phyloP scores from a whole-genome alignment of 2,113 vertebrate genomes.

The Heterotis niloticus region DNA sequence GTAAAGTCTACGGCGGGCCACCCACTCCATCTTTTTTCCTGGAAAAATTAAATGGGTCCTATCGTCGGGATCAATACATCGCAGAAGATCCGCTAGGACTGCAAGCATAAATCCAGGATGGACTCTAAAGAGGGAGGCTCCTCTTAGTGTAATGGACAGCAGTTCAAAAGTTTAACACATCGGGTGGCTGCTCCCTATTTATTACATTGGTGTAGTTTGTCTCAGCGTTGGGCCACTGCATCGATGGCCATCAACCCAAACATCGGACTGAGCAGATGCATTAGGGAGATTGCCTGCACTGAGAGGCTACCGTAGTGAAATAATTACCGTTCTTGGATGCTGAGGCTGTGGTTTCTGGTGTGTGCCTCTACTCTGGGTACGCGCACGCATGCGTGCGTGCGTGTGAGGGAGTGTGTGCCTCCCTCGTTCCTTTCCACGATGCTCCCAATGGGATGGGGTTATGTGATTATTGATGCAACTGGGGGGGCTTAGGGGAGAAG shows the following conservation, averaged over 20 bases:
- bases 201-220: slow-evolving; percentile 20
- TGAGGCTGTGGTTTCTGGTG: slow-evolving; percentile 13
- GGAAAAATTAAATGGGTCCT: slow-evolving; percentile 45
- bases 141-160: slow-evolving; percentile 24
- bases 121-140: slow-evolving; percentile 18
- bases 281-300: slow-evolving; percentile 30
- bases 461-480: slow-evolving; percentile 25
- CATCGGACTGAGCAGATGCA: slow-evolving; percentile 29
- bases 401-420: neutral
- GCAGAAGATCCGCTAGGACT: neutral
- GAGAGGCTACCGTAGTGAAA: neutral
- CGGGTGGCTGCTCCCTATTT: slow-evolving; percentile 11
- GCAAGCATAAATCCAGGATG: slow-evolving; percentile 16
- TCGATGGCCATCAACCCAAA: slow-evolving; percentile 13
- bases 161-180: slow-evolving; percentile 37
- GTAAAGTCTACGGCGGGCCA: slow-evolving; percentile 36
- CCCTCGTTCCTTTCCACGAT: neutral
- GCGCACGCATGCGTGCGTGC: slow-evolving; percentile 3
- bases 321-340: slow-evolving; percentile 16
- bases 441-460: slow-evolving; percentile 9
- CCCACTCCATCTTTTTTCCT: slow-evolving; percentile 20
- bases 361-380: slow-evolving; percentile 2
- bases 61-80: slow-evolving; percentile 20
- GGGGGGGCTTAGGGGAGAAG: neutral
- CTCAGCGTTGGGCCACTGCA: slow-evolving; percentile 5